Evolutionary conservation across 2,888 invertebrate species (phyloP).

Genomic region (Dromius quadrimaculatus): DNA sequence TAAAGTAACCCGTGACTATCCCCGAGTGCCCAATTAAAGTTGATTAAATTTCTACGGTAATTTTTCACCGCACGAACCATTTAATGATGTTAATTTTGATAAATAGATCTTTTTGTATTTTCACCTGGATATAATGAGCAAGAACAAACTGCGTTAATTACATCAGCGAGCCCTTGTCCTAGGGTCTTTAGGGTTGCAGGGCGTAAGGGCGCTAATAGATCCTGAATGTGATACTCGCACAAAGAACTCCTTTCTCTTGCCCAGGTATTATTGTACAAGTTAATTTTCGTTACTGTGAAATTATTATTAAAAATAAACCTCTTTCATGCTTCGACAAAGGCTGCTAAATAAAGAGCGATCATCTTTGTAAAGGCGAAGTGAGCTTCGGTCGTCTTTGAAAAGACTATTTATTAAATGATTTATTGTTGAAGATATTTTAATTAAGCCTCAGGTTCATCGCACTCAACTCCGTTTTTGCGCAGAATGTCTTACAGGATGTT

Average conservation of each 20-base stretch:
- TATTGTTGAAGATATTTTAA: constrained; percentile 34
- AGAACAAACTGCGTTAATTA: constrained; percentile 50
- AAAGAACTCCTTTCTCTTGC: constrained; percentile 12
- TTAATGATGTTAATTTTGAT: constrained; percentile 58
- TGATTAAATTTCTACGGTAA: constrained; percentile 57
- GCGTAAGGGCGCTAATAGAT: constrained; percentile 37
- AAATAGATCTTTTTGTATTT: constrained; percentile 56
- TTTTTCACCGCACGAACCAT: constrained; percentile 57
- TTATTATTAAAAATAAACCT: constrained; percentile 12
- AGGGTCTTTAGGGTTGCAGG: neutral
- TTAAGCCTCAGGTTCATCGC: constrained; percentile 13
- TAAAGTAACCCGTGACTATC: constrained; percentile 43
- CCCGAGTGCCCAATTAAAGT: constrained; percentile 57
- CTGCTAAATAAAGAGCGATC: neutral
- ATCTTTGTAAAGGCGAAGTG: constrained; percentile 1
- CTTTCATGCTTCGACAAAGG: neutral
- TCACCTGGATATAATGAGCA: constrained; percentile 51
- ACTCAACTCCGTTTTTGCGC: constrained; percentile 2
- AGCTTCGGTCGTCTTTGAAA: neutral
- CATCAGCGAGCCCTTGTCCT: constrained; percentile 19
- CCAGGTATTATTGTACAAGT: constrained; percentile 21
- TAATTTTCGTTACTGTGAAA: constrained; percentile 10
- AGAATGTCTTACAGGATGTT: neutral
- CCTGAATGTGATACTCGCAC: constrained; percentile 41
- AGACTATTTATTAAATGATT: constrained; percentile 27